Conservation (phyloP, 1,140 invertebrate species). For the Hylyphantes graminicola region DNA sequence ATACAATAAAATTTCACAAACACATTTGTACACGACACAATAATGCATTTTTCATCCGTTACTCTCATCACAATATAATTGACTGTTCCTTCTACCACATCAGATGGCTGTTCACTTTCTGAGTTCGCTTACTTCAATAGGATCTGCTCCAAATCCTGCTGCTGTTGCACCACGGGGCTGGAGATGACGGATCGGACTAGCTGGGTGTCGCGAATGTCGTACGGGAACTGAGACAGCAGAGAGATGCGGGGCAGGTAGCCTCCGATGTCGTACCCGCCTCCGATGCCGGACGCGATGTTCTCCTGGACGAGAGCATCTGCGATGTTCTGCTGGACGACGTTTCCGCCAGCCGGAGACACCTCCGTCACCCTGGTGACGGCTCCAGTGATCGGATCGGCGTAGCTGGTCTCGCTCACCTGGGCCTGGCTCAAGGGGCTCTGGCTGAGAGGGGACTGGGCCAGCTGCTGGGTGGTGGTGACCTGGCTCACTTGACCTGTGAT, state of each 20-base stretch:
- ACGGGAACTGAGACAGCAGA: conserved; percentile 44
- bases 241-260: conserved; percentile 18
- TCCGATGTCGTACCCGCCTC: background rate
- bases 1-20: conserved; percentile 18
- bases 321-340: conserved; percentile 28
- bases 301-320: conserved; percentile 37
- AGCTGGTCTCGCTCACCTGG: conserved; percentile 32
- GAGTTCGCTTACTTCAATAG: conserved; percentile 39
- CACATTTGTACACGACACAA: conserved; percentile 22
- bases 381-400: conserved; percentile 17
- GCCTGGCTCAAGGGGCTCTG: background rate
- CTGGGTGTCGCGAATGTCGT: conserved; percentile 5
- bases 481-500: background rate
- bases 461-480: conserved; percentile 10
- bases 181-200: conserved; percentile 14
- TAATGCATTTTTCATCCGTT: conserved; percentile 16
- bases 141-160: conserved; percentile 49
- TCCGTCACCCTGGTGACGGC: conserved; percentile 38
- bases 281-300: conserved; percentile 12
- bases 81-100: conserved; percentile 20
- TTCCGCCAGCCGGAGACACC: background rate
- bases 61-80: conserved; percentile 7
- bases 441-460: conserved; percentile 27
- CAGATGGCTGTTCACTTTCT: no score
- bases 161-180: conserved; percentile 31